These are phyloP conservation scores for Drosophila nebulosa DNA, from an alignment of 1,140 invertebrate genomes.

Conservation along the genomic window DNA sequence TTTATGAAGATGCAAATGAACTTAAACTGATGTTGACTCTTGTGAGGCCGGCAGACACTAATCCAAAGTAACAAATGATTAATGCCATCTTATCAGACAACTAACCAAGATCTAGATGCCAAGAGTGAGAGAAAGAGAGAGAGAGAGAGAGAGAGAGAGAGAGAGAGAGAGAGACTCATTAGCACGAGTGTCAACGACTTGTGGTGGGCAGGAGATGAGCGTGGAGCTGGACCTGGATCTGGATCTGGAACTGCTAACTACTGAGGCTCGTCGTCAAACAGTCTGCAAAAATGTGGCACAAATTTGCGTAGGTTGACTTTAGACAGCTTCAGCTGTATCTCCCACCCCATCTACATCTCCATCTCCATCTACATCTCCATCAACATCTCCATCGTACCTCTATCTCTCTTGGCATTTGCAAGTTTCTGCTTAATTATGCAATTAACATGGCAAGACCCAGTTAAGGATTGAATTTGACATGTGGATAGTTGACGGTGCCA, in stretches of 20 bases:
- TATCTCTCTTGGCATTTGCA: slow-evolving; percentile 22
- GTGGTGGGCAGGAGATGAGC: slow-evolving; percentile 13
- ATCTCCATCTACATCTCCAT: background rate
- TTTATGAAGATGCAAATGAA: slow-evolving; percentile 69
- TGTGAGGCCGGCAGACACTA: slow-evolving; percentile 32
- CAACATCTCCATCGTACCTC: background rate
- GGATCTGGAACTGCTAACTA: background rate
- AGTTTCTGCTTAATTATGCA: slow-evolving; percentile 66
- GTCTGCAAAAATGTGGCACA: slow-evolving; percentile 45
- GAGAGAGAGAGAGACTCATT: no score
- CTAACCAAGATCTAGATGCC: background rate
- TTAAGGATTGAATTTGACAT: slow-evolving; percentile 47
- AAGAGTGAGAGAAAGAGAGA: background rate
- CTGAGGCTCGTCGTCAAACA: slow-evolving; percentile 7
- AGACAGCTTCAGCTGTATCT: background rate
- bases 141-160: no score
- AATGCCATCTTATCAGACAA: slow-evolving; percentile 51
- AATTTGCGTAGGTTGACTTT: slow-evolving; percentile 41
- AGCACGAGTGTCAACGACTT: slow-evolving; percentile 49
- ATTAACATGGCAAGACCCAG: slow-evolving; percentile 52
- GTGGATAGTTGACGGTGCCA: slow-evolving; percentile 48
- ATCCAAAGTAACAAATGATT: slow-evolving; percentile 47
- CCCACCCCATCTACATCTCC: background rate
- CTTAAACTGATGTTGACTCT: slow-evolving; percentile 46
- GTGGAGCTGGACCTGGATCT: background rate